Conservation (phyloP, 1,140 invertebrate genomes). For the Gryllus bimaculatus region DNA sequence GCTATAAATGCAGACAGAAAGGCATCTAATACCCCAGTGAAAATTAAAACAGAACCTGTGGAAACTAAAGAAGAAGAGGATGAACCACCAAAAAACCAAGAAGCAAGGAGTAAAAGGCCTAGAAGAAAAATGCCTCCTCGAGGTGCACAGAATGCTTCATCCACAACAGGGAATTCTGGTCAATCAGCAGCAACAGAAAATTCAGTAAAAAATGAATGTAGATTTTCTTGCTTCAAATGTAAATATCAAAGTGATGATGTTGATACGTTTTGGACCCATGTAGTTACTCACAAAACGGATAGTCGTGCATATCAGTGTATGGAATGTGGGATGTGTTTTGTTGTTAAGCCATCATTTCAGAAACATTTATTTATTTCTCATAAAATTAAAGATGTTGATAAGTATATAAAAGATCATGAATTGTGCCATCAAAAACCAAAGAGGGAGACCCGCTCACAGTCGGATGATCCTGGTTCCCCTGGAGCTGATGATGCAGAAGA, state of each 20-base stretch:
- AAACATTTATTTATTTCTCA: slow-evolving; percentile 54
- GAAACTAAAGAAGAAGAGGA: not conserved
- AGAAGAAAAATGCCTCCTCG: not conserved
- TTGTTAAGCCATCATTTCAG: slow-evolving; percentile 49
- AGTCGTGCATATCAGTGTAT: slow-evolving; percentile 47
- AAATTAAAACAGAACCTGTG: not conserved
- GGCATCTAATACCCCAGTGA: not conserved
- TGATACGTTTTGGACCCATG: slow-evolving; percentile 4
- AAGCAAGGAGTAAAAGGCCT: not conserved
- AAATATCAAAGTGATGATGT: not conserved
- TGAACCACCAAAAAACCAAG: not conserved
- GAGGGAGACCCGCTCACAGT: slow-evolving; percentile 30
- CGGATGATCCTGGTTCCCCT: not conserved
- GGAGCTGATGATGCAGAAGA: slow-evolving; percentile 28
- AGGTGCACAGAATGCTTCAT: not conserved
- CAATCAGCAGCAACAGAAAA: not conserved
- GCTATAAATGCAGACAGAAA: no score
- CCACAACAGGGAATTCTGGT: not conserved
- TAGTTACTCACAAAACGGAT: not conserved
- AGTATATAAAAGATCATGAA: slow-evolving; percentile 45
- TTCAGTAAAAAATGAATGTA: not conserved
- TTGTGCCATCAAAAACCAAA: slow-evolving; percentile 42
- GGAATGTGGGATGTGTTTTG: slow-evolving; percentile 58
- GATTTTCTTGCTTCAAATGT: slow-evolving; percentile 8
- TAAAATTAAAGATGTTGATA: slow-evolving; percentile 42